phyloP scores from a whole-genome alignment of 2,113 vertebrate genomes.

The Brachyistius frenatus region DNA sequence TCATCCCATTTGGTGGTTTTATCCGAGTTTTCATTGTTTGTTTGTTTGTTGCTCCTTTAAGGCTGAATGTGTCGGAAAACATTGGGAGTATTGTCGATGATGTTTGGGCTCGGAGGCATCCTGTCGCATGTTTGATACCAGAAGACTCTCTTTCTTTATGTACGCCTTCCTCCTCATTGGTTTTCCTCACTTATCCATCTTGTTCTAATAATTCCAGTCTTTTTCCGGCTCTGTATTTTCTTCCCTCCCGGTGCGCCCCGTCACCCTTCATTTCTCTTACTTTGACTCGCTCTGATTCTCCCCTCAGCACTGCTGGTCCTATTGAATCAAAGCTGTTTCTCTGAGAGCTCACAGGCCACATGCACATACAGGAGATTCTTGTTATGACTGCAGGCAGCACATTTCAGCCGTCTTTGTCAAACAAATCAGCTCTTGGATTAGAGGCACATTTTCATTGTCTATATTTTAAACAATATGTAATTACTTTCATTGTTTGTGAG shows the following conservation, averaged over 20 bases:
- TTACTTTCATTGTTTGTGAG: conserved; percentile 5
- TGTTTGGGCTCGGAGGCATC: neutral
- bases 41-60: neutral
- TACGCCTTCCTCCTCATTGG: neutral
- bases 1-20: neutral
- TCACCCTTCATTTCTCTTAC: conserved; percentile 28
- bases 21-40: neutral
- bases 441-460: conserved; percentile 9
- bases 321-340: conserved; percentile 45
- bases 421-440: conserved; percentile 43
- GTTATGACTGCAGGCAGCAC: conserved; percentile 7
- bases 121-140: neutral
- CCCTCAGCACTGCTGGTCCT: conserved; percentile 25
- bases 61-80: neutral
- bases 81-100: neutral
- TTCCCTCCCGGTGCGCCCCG: neutral
- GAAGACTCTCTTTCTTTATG: neutral
- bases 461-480: conserved; percentile 1
- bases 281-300: conserved; percentile 47
- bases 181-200: conserved; percentile 6
- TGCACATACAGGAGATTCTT: neutral
- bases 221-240: conserved; percentile 18
- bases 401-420: conserved; percentile 24
- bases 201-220: conserved; percentile 28
- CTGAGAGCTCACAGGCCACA: neutral